Percentiles rank a stretch among this genome's conserved stretches.
Conservation (phyloP, 2,797 vertebrate genomes). For the Cynodonichthys magdalenae region DNA sequence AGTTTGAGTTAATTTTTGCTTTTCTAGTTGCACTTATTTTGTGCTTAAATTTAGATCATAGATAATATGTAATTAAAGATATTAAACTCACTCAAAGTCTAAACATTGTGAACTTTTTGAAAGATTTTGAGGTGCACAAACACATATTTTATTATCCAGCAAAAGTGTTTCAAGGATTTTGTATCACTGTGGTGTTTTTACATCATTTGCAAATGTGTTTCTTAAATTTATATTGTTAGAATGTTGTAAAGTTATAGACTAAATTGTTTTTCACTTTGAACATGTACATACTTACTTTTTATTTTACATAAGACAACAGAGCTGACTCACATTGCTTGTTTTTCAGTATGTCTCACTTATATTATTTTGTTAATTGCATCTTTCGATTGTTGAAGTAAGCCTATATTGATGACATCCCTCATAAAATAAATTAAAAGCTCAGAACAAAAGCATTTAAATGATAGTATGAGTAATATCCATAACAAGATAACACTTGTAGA, state of each 20-base stretch:
- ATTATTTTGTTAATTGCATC: constrained; percentile 6
- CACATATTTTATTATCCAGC: too few species aligned
- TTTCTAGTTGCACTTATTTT: neutral
- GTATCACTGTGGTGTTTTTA: too few species aligned
- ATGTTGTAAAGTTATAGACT: too few species aligned
- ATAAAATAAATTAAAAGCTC: constrained; percentile 15
- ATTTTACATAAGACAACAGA: neutral
- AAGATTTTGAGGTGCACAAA: too few species aligned
- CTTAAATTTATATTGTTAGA: too few species aligned
- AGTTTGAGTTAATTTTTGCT: constrained; percentile 9
- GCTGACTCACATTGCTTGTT: constrained; percentile 7
- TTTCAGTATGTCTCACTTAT: neutral
- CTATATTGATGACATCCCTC: constrained; percentile 30
- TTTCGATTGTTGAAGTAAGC: constrained; percentile 23
- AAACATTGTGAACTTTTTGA: too few species aligned
- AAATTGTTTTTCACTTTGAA: too few species aligned
- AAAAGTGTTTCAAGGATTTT: too few species aligned
- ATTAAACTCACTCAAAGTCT: neutral
- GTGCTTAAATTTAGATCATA: neutral
- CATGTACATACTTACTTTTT: too few species aligned
- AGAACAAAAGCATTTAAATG: constrained; percentile 33
- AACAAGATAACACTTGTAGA: constrained; percentile 4
- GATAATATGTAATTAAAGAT: neutral
- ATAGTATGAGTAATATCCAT: constrained; percentile 15
- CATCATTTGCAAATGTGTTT: too few species aligned